Base-by-base conservation (phyloP, 2,888 invertebrate species). In the Ceramica pisi region DNA sequence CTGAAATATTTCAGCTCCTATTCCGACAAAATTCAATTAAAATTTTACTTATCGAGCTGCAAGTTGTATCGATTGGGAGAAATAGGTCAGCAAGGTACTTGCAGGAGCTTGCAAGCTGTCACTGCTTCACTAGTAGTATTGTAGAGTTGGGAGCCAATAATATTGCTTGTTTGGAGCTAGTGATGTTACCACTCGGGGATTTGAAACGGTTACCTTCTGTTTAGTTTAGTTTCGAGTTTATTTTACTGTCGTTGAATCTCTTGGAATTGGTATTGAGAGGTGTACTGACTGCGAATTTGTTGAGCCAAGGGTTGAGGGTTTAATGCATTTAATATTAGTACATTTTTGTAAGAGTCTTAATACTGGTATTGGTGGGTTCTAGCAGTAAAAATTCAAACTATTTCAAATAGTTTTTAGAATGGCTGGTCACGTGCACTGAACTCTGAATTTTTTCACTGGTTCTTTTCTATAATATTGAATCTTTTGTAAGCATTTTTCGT, bases 11-110 rank as follows among this genome's bases (percentile, higher is more conserved):
- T 76, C 59, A 51, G 50, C 35, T 67, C 12, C 50, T n/a, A 53
- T 59, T 31, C 21, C 41, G 46, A 51, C 62, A 61, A 62, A 48
- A 74, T 74, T 68, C 69, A 79, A 78, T 78, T 78, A 80, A 80
- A 67, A 71, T 80, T 69, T 78, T 71, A 75, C 51, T 70, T 80
- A 75, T 71, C 70, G n/a, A n/a, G n/a, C 26, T 67, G 63, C 60
- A 78, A 67, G 56, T 57, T 69, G 53, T 70, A 71, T 70, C 59
- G 75, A 63, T 75, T 75, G 51, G 19, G 1, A 31, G 16, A 80
- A 78, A 67, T 80, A 53, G 78, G 78, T 78, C 78, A 75, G 66
- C 6, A 53, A 56, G 41, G 50, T 75, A 64, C 75, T 75, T 41
- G 53, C 50, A 60, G 70, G 35, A 65, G 56, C 56, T 51, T 53